Conservation (phyloP, 1,140 invertebrate genomes). For the Apolygus lucorum region DNA sequence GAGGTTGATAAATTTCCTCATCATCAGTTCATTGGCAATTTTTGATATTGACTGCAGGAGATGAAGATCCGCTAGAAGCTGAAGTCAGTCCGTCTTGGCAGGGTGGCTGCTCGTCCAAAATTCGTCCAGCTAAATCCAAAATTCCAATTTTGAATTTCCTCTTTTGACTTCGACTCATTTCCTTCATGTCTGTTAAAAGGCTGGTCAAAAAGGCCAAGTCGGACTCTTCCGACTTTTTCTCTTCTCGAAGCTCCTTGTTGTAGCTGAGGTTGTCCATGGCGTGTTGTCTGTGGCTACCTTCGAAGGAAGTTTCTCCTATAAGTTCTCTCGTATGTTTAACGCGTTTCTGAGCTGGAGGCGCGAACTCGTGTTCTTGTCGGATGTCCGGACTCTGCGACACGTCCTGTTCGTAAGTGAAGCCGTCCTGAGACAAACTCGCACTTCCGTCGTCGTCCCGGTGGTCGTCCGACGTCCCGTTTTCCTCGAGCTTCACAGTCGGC, state of each 20-base stretch:
- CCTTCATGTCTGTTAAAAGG: neutral
- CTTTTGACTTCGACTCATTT: slow-evolving; percentile 1
- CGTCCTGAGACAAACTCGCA: neutral
- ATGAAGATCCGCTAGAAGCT: neutral
- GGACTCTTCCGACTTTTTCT: neutral
- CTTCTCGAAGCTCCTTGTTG: neutral
- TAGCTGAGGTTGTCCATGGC: neutral
- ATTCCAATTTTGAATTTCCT: slow-evolving; percentile 4
- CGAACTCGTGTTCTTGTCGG: neutral
- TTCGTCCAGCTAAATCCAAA: neutral
- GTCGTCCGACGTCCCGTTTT: neutral
- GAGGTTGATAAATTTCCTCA: no score
- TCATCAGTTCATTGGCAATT: no score
- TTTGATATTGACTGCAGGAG: no score
- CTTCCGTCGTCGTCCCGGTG: neutral
- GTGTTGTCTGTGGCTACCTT: neutral
- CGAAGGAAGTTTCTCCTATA: neutral
- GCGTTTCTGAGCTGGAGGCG: neutral
- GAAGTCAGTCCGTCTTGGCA: neutral
- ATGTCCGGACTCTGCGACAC: no score
- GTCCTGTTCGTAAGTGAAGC: neutral
- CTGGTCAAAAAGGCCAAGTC: neutral
- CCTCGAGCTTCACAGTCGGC: neutral
- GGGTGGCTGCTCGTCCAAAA: neutral
- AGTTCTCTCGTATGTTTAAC: neutral